Evolutionary conservation across 2,888 invertebrate genomes (phyloP), one percentile per base, ranked within the genome.

Genomic region (Bhutanitis thaidina): DNA sequence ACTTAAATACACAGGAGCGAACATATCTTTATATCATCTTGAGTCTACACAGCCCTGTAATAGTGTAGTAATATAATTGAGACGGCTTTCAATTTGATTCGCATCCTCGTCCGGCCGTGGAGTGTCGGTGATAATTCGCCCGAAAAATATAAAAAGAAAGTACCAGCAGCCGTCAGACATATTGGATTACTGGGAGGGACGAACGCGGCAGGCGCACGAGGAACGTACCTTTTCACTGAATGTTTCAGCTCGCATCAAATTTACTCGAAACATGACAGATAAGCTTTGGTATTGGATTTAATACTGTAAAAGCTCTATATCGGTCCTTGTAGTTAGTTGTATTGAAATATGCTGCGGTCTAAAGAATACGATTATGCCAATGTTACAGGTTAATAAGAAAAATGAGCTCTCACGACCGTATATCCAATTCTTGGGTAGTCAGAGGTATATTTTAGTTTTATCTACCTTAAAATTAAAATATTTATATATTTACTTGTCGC

Each of bases 51-150:
- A 85, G 55, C 87, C 85, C 85, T 87, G 67, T 64, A 73, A 69
- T 60, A 71, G 65, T 65, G 67, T 62, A 62, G 73, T 84, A 87
- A 86, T 80, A 84, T 85, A 89, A 88, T 89, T 87, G 88, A 88
- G 85, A 81, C 80, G 77, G 83, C 87, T 87, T 88, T 89, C 88
- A 88, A 88, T 88, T 88, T 87, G 88, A 88, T 87, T 87, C 88
- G 75, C 80, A 80, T 84, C 82, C 83, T 74, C 80, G 80, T 74
- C 78, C 78, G 67, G 69, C 66, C 71, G 75, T 73, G 67, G 77
- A 77, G 87, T 83, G 88, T 88, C 87, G 80, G 86, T 84, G 87
- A 85, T 88, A 87, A 88, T 88, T 88, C 87, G 80, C 67, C 79
- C 80, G 82, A 84, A 86, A 89, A 87, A 88, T 87, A 88, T 88